Evolutionary conservation across 2,888 invertebrate species (phyloP).

Genomic region (Pristionchus mayeri): DNA sequence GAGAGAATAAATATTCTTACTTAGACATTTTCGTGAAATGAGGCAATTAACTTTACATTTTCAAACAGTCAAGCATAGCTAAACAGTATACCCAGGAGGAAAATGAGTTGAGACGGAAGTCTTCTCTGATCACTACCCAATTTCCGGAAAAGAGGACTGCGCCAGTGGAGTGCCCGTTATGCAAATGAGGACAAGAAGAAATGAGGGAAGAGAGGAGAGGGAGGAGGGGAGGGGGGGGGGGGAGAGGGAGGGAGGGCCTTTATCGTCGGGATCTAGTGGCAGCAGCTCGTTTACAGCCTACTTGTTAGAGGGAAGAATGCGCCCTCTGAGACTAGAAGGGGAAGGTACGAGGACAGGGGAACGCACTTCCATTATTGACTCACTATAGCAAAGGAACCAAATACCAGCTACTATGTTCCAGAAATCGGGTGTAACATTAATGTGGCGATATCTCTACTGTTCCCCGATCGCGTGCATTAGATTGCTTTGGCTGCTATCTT

Average conservation of each 20-base stretch:
- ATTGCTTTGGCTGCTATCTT: too few relatives aligned
- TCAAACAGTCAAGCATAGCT: too few relatives aligned
- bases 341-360: neutral
- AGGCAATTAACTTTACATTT: too few relatives aligned
- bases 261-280: conserved; percentile 24
- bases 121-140: neutral
- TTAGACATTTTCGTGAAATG: too few relatives aligned
- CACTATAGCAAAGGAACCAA: too few relatives aligned
- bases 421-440: too few relatives aligned
- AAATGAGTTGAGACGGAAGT: neutral
- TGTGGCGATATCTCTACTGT: too few relatives aligned
- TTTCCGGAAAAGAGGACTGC: conserved; percentile 28
- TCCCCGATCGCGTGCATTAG: too few relatives aligned
- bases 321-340: neutral
- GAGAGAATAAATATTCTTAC: too few relatives aligned
- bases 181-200: conserved; percentile 21
- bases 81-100: too few relatives aligned
- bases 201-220: neutral
- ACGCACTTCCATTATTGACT: too few relatives aligned
- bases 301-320: neutral
- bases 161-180: neutral
- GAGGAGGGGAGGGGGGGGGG: neutral
- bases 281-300: conserved; percentile 20
- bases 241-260: neutral
- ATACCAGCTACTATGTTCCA: too few relatives aligned